Base-by-base conservation (phyloP, 1,140 invertebrate species). In the Gonatopus flavifemur region DNA sequence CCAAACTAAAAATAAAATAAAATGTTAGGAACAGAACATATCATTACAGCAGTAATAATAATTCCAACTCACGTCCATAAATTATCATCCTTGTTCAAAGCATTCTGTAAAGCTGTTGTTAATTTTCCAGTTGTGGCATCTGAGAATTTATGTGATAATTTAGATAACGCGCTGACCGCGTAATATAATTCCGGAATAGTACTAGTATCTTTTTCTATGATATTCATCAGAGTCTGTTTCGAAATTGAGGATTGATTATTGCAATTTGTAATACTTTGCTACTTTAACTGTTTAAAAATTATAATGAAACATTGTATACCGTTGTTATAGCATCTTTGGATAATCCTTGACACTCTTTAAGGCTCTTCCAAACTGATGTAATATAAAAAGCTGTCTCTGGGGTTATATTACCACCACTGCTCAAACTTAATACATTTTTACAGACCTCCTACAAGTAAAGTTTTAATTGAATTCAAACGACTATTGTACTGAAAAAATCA, bases 1-100 rank as follows among this genome's bases (percentile, higher is more conserved):
- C 93, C 52, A 94, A 82, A 66, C 88, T 94, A 64, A 49, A 61
- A 24, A 39, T 18, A 31, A 46, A 37, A 44, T 24, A 28, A 7
- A 13, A 21, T 44, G 15, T 16, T 38, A 9, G 32, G 10, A 15
- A 18, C 18, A 28, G 36, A 25, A 8, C 42, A 15, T 30, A 21
- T 49, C 44, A 20, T 36, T 21, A 33, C 43, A 40, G 28, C 31
- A 16, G 1, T 22, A 21, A 13, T 22, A 16, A 18, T 9, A 31
- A 24, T 36, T 36, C 12, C 19, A 44, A 72, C 77, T 79, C 77
- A 88, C 86, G 86, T 89, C 28, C 80, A 79, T 19, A 88, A 74
- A 54, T 83, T 84, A 53, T 92, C 89, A 76, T 92, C 89, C 53
- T 88, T 90, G 59, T 90, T 90, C 22, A 91, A 71, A 48, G 82